Evolutionary conservation across 2,113 vertebrate species (phyloP), one percentile per base, ranked within the genome.

Genomic region (Calidris pugnax): DNA sequence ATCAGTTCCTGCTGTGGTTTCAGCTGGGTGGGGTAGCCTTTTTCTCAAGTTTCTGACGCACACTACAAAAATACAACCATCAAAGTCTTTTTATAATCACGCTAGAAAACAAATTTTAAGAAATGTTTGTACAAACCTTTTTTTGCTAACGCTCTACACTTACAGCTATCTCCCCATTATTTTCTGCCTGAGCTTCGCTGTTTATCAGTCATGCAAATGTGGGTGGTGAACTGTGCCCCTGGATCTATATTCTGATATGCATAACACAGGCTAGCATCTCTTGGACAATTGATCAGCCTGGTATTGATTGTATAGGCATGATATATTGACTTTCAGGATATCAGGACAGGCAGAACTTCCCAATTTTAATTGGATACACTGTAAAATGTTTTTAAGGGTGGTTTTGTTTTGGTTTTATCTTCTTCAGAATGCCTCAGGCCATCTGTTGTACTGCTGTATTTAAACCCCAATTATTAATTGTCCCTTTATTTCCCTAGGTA

Each of bases 1-100:
- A 88, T 94, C 92, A 71, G 90, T 95, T 94, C 77, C 87, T 85
- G 89, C 88, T 97, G 96, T 97, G 97, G 97, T 97, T 95, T 94
- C 83, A 78, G 69, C 68, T 97, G 97, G 97, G 97, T 97, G 97
- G 96, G 56, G 97, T 96, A 53, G 28, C 66, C 50, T 90, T 93
- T 94, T 89, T 83, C 93, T 91, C 62, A 73, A 69, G 83, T 87
- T 88, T 95, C 85, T 83, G 82, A 83, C 4, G 18, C 18, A 26
- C 43, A 66, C 3, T 32, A 56, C 77, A 95, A 86, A 97, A 95
- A 59, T 47, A 86, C 37, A 81, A 50, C 50, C 55, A 77, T 87
- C 82, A 83, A 89, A 85, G 57, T 53, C 37, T 87, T 89, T 84
- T 76, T 94, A 51, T 68, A 62, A 6, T 80, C 50, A 22, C 4